phyloP scores from a whole-genome alignment of 2,797 vertebrate genomes.

The Periophthalmus magnuspinnatus region DNA sequence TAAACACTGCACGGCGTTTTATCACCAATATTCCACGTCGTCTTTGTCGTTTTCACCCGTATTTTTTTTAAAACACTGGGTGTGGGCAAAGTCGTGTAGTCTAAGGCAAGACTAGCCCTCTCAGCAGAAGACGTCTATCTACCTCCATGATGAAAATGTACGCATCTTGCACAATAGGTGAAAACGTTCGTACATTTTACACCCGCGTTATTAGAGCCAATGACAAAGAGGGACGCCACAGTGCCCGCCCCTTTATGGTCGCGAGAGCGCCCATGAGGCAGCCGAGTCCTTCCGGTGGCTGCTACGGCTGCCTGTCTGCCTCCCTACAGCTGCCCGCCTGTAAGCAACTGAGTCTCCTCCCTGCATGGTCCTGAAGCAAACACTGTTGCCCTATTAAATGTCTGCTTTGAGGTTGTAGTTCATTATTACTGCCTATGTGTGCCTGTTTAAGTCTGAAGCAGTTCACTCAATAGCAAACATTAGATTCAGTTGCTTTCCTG shows the following conservation, averaged over 20 bases:
- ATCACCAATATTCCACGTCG: neutral
- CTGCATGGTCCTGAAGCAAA: conserved; percentile 6
- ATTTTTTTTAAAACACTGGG: neutral
- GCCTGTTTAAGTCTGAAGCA: neutral
- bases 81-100: neutral
- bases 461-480: neutral
- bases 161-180: conserved; percentile 57
- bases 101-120: neutral
- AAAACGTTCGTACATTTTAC: conserved; percentile 40
- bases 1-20: neutral
- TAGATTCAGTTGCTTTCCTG: conserved; percentile 10
- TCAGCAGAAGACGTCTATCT: neutral
- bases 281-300: conserved; percentile 51
- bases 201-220: conserved; percentile 53
- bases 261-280: conserved; percentile 15
- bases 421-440: conserved; percentile 1
- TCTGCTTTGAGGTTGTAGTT: conserved; percentile 13
- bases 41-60: conserved; percentile 33
- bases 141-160: conserved; percentile 44
- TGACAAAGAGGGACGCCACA: conserved; percentile 31
- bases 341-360: conserved; percentile 33
- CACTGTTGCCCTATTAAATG: conserved; percentile 3
- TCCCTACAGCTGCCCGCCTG: neutral
- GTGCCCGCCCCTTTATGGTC: conserved; percentile 59
- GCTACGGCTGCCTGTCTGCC: conserved; percentile 21